phyloP scores from a whole-genome alignment of 2,888 invertebrate species.

The Sarcophaga carnaria region DNA sequence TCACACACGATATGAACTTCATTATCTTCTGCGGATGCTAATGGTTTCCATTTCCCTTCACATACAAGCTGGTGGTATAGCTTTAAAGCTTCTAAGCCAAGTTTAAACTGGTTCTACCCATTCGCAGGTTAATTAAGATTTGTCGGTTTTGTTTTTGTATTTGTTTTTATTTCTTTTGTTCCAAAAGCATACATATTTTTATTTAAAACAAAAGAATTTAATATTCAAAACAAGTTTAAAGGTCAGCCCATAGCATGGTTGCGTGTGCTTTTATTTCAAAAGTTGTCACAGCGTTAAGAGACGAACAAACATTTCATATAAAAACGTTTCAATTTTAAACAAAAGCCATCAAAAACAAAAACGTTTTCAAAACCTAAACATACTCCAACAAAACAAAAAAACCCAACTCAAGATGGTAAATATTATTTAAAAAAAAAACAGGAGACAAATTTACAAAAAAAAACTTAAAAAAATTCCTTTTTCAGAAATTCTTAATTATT shows the following conservation, averaged over 20 bases:
- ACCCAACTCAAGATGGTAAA: neutral
- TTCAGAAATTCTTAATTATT: conserved; percentile 75
- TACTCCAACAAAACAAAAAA: neutral
- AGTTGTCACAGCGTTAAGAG: neutral
- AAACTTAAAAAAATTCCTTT: neutral
- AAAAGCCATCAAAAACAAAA: conserved; percentile 35
- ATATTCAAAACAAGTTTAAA: neutral
- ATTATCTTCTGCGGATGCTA: neutral
- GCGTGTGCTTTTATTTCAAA: neutral
- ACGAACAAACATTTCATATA: conserved; percentile 33
- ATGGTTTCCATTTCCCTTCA: neutral
- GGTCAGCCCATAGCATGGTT: neutral
- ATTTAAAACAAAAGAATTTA: neutral
- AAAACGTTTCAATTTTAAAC: conserved; percentile 11
- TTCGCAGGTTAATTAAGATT: neutral
- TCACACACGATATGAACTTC: too few species aligned
- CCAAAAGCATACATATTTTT: neutral
- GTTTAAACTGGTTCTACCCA: neutral
- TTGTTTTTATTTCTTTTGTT: too few species aligned
- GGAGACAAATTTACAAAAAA: neutral
- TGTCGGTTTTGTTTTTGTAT: too few species aligned
- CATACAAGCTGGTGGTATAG: neutral
- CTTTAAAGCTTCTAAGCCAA: neutral
- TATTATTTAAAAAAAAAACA: neutral
- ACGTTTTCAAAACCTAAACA: conserved; percentile 26